Evolutionary conservation across 2,797 vertebrate genomes (phyloP).

Genomic region (Brachyrhaphis roseni): DNA sequence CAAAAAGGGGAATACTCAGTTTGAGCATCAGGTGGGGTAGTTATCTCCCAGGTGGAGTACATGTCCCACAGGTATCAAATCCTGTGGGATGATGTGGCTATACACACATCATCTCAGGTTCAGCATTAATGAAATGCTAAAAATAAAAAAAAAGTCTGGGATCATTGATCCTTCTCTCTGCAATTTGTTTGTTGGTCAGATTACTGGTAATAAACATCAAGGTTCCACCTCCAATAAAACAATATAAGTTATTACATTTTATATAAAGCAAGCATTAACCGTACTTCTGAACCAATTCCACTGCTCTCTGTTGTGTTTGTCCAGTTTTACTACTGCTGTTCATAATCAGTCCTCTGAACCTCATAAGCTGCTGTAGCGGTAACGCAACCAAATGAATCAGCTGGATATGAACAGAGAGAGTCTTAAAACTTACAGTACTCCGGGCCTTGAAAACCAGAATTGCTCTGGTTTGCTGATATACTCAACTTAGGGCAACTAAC

Average conservation of each 20-base stretch:
- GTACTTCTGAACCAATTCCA: background rate
- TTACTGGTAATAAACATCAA: background rate
- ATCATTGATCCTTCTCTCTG: background rate
- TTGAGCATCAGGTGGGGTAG: background rate
- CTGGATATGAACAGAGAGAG: background rate
- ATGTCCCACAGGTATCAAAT: background rate
- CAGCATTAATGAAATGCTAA: background rate
- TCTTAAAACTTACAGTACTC: background rate
- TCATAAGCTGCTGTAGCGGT: background rate
- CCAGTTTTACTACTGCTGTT: background rate
- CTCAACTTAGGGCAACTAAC: background rate
- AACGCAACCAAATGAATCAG: background rate
- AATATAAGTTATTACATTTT: background rate
- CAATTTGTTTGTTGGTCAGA: background rate
- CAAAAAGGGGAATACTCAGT: background rate
- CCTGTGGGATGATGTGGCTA: background rate
- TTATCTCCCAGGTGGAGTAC: background rate
- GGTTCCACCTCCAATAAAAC: background rate
- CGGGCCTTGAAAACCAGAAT: background rate
- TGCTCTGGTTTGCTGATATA: background rate
- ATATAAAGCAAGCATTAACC: background rate
- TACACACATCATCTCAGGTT: background rate
- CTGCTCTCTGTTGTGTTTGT: background rate
- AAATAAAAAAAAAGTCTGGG: background rate
- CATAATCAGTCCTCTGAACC: background rate